These are phyloP conservation scores for Ovis canadensis DNA, from an alignment of 2,113 vertebrate genomes.

Conservation along the genomic window DNA sequence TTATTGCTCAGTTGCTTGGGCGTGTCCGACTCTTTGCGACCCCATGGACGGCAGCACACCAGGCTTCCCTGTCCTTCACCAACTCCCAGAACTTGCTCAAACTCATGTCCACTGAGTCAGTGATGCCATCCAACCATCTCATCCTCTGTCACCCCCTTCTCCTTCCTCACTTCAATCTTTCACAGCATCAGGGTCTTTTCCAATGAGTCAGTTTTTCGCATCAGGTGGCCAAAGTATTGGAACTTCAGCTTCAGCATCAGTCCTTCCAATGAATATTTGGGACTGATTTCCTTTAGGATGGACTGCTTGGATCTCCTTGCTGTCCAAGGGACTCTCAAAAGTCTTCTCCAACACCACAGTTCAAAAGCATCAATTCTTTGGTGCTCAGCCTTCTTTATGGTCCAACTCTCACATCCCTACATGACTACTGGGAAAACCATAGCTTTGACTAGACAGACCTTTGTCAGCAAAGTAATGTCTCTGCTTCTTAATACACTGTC, in stretches of 20 bases:
- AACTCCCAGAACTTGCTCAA: neutral
- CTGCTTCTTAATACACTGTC: neutral
- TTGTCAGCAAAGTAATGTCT: neutral
- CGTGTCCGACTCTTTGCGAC: fast-evolving
- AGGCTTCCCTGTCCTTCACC: neutral
- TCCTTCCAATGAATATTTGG: neutral
- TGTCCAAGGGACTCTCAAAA: neutral
- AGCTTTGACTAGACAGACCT: neutral
- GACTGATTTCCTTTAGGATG: neutral
- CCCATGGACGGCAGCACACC: neutral
- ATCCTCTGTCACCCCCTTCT: neutral
- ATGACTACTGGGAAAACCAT: neutral
- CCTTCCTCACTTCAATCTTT: neutral
- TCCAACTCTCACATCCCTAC: neutral
- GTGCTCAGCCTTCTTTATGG: neutral
- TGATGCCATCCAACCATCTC: neutral
- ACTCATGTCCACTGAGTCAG: neutral
- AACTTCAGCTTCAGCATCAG: neutral
- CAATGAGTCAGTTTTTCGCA: fast-evolving
- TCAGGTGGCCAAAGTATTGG: neutral
- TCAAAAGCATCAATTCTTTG: neutral
- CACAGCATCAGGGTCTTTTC: neutral
- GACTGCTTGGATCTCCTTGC: neutral
- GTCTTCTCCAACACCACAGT: neutral
- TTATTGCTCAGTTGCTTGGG: fast-evolving